phyloP scores from a whole-genome alignment of 2,888 invertebrate genomes.

The Leptinotarsa haldemani region DNA sequence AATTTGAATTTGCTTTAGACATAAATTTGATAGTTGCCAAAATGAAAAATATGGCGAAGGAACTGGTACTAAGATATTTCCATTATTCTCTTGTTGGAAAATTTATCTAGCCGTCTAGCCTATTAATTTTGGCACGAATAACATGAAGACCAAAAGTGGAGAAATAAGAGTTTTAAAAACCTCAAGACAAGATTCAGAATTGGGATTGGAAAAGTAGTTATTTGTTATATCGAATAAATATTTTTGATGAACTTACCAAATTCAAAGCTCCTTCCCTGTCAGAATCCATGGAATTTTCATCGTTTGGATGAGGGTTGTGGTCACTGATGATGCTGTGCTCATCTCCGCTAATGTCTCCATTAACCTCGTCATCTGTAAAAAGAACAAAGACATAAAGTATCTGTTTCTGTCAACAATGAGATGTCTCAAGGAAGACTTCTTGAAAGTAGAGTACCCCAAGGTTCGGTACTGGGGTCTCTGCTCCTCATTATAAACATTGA shows the following conservation, averaged over 20 bases:
- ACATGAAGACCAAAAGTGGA: neutral
- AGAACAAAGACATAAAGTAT: neutral
- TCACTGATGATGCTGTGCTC: constrained; percentile 73
- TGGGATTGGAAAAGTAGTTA: no score
- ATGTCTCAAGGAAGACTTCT: no score
- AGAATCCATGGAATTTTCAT: constrained; percentile 75
- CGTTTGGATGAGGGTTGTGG: constrained; percentile 69
- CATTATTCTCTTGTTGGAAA: neutral
- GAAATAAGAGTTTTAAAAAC: neutral
- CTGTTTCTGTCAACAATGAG: no score
- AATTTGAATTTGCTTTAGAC: no score
- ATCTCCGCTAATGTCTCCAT: constrained; percentile 74
- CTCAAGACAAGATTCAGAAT: no score
- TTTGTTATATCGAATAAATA: neutral
- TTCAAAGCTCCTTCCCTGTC: constrained; percentile 73
- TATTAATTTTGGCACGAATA: neutral
- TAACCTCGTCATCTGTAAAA: constrained; percentile 71
- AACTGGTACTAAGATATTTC: neutral
- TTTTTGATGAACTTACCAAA: constrained; percentile 67
- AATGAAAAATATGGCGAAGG: neutral
- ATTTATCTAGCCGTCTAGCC: neutral
- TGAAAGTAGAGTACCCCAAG: no score
- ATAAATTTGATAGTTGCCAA: neutral
- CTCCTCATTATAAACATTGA: no score
- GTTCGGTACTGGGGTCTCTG: no score